Evolutionary conservation across 2,113 vertebrate genomes (phyloP).

Genomic region (Bolborhynchus lineola): DNA sequence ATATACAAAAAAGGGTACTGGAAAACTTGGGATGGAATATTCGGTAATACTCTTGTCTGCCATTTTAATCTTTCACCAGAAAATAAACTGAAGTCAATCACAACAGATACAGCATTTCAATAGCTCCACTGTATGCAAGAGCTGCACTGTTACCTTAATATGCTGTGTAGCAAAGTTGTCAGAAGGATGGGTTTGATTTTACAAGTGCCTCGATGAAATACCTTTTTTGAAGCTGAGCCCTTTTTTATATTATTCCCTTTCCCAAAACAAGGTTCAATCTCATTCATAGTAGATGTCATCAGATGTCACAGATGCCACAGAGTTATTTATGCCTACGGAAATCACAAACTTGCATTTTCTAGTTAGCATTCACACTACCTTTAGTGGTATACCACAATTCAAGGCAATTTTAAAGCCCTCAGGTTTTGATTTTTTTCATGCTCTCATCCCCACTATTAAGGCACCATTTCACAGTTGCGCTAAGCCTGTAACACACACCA

Average conservation of each 20-base stretch:
- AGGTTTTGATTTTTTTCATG: slow-evolving; percentile 46
- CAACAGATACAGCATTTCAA: neutral
- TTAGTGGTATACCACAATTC: slow-evolving; percentile 46
- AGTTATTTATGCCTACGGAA: neutral
- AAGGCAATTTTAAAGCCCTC: slow-evolving; percentile 48
- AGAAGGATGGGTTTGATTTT: slow-evolving; percentile 14
- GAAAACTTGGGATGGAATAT: neutral
- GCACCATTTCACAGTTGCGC: slow-evolving; percentile 43
- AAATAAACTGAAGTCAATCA: slow-evolving; percentile 31
- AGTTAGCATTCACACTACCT: slow-evolving; percentile 40
- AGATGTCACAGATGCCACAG: neutral
- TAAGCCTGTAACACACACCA: slow-evolving; percentile 39
- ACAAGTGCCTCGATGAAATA: slow-evolving; percentile 1
- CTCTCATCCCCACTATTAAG: slow-evolving; percentile 34
- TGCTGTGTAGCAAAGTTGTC: neutral
- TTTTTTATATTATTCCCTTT: neutral
- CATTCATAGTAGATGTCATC: neutral
- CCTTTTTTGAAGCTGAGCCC: neutral
- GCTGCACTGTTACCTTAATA: slow-evolving; percentile 10
- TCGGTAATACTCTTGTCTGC: neutral
- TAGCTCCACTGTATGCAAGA: neutral
- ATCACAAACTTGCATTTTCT: slow-evolving; percentile 26
- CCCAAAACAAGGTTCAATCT: slow-evolving; percentile 1
- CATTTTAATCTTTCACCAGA: neutral
- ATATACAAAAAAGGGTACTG: neutral